Conservation (phyloP, 2,888 invertebrate genomes). For the Phyllotreta striolata region DNA sequence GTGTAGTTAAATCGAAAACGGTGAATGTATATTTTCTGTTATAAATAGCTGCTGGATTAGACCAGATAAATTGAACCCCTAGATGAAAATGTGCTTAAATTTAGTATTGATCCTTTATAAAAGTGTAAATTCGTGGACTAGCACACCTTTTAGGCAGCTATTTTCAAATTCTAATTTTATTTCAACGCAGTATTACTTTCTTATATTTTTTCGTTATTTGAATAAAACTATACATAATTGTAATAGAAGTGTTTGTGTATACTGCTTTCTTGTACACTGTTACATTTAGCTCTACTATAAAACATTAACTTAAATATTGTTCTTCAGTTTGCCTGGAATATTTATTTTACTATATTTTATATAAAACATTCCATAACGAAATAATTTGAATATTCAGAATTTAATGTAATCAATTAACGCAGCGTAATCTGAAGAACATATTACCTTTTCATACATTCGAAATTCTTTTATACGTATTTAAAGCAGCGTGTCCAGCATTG, state of each 20-base stretch:
- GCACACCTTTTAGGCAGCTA: too few species aligned
- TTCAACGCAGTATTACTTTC: too few species aligned
- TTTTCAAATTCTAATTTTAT: too few species aligned
- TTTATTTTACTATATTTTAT: neutral
- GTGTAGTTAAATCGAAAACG: constrained; percentile 17
- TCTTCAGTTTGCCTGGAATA: neutral
- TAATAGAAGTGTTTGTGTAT: too few species aligned
- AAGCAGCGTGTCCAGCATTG: too few species aligned
- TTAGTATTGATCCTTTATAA: neutral
- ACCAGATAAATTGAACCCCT: neutral
- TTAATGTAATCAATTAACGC: neutral
- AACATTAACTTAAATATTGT: constrained; percentile 7
- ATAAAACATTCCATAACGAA: constrained; percentile 4
- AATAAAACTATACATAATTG: too few species aligned
- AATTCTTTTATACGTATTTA: too few species aligned
- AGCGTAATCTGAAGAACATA: constrained; percentile 20
- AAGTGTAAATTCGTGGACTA: neutral
- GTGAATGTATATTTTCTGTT: neutral
- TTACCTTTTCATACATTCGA: constrained; percentile 22
- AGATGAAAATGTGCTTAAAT: neutral
- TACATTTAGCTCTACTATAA: constrained; percentile 11
- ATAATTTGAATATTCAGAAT: too few species aligned
- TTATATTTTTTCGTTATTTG: too few species aligned
- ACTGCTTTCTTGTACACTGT: neutral
- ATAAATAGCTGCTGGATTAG: neutral